Percentiles rank a stretch among this genome's conserved stretches.
Evolutionary conservation across 2,113 vertebrate genomes (phyloP).

Genomic region (Myodes glareolus): DNA sequence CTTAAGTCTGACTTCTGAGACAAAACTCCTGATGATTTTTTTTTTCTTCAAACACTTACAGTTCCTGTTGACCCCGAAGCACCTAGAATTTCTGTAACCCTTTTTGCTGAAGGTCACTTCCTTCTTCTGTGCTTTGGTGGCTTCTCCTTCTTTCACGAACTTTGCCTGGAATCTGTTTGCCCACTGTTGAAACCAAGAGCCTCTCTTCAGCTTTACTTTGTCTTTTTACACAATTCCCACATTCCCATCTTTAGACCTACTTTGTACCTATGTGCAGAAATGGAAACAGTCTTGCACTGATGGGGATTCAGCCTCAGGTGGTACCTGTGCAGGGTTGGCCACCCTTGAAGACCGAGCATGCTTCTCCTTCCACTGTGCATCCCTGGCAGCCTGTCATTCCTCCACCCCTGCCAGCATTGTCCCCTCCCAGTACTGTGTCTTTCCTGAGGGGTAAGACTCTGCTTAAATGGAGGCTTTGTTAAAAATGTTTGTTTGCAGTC

Average conservation of each 20-base stretch:
- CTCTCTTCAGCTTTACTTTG: background rate
- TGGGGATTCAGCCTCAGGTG: background rate
- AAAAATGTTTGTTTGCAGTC: background rate
- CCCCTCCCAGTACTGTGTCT: background rate
- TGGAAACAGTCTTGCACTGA: background rate
- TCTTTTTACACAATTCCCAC: background rate
- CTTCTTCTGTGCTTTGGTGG: background rate
- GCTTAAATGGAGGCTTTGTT: background rate
- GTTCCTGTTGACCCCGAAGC: background rate
- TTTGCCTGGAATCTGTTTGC: background rate
- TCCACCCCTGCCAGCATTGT: rapidly evolving
- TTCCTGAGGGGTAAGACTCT: background rate
- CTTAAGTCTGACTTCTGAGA: background rate
- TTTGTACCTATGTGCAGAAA: background rate
- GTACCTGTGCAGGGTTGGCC: background rate
- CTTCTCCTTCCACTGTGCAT: background rate
- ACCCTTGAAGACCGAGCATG: rapidly evolving
- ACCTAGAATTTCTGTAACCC: background rate
- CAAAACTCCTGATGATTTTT: background rate
- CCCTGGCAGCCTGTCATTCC: background rate
- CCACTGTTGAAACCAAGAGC: background rate
- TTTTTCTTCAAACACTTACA: background rate
- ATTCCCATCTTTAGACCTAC: background rate
- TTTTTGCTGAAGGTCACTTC: background rate
- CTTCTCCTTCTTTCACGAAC: background rate